Percentiles rank a stretch among this genome's conserved stretches.
phyloP scores from a whole-genome alignment of 2,797 vertebrate species.

The Oreortyx pictus region DNA sequence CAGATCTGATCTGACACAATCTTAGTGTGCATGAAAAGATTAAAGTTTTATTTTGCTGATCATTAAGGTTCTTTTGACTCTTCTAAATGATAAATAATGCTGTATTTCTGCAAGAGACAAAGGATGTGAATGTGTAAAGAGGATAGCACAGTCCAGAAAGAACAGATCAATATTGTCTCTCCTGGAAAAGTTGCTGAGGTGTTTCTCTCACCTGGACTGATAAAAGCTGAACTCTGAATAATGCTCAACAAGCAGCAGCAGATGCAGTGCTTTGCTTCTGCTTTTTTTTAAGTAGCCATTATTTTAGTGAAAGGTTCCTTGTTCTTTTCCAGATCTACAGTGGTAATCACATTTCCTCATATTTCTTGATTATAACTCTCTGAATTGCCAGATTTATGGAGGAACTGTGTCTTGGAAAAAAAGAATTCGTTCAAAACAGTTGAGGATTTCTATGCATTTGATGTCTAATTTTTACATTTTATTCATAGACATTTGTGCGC shows the following conservation, averaged over 20 bases:
- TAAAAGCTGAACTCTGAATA: neutral
- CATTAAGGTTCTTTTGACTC: accelerated
- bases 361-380: neutral
- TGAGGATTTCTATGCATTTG: neutral
- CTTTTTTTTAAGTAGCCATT: neutral
- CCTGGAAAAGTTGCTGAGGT: neutral
- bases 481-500: neutral
- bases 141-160: neutral
- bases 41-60: neutral
- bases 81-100: neutral
- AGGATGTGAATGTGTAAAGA: neutral
- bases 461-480: neutral
- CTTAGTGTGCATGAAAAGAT: neutral
- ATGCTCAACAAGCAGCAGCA: neutral
- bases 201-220: neutral
- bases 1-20: neutral
- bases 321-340: neutral
- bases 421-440: neutral
- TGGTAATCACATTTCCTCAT: neutral
- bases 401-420: neutral
- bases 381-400: neutral
- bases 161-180: neutral
- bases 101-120: neutral
- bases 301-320: neutral
- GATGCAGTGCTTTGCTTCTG: neutral